Percentiles rank a stretch among this genome's conserved stretches.
phyloP scores from a whole-genome alignment of 2,113 vertebrate species.

The Grammomys surdaster region DNA sequence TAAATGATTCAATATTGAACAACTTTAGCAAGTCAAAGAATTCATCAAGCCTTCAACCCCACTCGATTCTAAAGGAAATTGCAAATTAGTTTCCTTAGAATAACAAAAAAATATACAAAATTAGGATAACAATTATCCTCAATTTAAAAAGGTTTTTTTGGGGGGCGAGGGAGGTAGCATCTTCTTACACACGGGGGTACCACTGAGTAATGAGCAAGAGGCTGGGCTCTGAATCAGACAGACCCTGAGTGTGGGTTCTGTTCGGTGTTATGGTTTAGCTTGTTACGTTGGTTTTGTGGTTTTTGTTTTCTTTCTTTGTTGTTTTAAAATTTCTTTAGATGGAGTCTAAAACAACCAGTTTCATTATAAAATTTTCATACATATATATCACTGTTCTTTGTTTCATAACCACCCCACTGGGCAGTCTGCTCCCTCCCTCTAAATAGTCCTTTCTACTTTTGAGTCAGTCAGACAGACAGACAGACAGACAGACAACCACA shows the following conservation, averaged over 20 bases:
- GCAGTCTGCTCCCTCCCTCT: neutral
- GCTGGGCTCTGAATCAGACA: neutral
- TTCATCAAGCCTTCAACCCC: neutral
- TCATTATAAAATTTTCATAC: neutral
- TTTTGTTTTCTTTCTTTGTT: neutral
- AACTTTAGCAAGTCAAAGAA: constrained; percentile 34
- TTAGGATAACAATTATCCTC: neutral
- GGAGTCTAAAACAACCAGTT: neutral
- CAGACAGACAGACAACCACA: neutral
- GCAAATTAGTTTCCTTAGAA: neutral
- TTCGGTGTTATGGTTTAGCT: neutral
- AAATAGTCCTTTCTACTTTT: neutral
- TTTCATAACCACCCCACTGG: neutral
- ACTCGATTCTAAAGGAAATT: constrained; percentile 23
- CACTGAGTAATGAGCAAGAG: neutral
- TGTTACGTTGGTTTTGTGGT: neutral
- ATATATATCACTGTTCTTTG: neutral
- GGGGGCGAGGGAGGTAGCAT: neutral
- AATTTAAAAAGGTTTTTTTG: neutral
- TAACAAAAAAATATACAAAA: constrained; percentile 14
- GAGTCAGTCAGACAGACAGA: neutral
- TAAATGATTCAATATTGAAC: constrained; percentile 11
- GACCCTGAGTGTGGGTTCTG: neutral
- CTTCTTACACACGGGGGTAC: neutral
- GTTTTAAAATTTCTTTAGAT: neutral